Percentiles rank a stretch among this genome's conserved stretches.
phyloP scores from a whole-genome alignment of 2,797 vertebrate species.

The Sebastiscus tertius region DNA sequence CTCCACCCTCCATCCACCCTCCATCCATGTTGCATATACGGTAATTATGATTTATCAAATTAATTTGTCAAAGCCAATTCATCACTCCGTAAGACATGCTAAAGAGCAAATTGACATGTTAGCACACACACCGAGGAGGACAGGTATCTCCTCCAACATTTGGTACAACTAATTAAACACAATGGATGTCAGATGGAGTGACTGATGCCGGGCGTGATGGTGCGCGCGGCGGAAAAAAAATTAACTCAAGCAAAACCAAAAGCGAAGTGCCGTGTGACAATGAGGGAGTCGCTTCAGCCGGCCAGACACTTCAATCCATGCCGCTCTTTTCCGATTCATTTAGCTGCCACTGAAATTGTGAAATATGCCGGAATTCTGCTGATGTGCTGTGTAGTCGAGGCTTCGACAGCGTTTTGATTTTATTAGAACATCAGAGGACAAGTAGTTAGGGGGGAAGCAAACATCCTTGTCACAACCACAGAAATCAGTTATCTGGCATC shows the following conservation, averaged over 20 bases:
- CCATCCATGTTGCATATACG: conserved; percentile 41
- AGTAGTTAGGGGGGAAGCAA: background rate
- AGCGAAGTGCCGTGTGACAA: conserved; percentile 54
- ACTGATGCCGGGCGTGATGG: conserved; percentile 67
- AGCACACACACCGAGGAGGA: conserved; percentile 54
- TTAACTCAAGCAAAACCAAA: conserved; percentile 67
- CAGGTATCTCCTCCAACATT: conserved; percentile 71
- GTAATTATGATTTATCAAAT: conserved; percentile 77
- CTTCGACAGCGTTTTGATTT: conserved; percentile 1
- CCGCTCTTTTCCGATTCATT: conserved; percentile 39
- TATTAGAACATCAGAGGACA: conserved; percentile 11
- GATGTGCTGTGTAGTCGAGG: background rate
- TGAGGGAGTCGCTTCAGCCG: conserved; percentile 18
- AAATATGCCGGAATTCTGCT: conserved; percentile 13
- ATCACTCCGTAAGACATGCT: conserved; percentile 63
- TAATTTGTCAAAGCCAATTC: conserved; percentile 71
- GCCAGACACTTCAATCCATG: conserved; percentile 12
- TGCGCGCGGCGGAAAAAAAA: conserved; percentile 34
- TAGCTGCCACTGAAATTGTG: conserved; percentile 34
- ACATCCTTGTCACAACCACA: background rate
- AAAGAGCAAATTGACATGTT: conserved; percentile 71
- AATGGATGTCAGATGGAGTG: conserved; percentile 60
- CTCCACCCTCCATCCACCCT: conserved; percentile 16
- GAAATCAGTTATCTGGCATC: background rate
- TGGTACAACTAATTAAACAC: conserved; percentile 76